phyloP scores from a whole-genome alignment of 2,113 vertebrate genomes.

The Apteryx mantelli region DNA sequence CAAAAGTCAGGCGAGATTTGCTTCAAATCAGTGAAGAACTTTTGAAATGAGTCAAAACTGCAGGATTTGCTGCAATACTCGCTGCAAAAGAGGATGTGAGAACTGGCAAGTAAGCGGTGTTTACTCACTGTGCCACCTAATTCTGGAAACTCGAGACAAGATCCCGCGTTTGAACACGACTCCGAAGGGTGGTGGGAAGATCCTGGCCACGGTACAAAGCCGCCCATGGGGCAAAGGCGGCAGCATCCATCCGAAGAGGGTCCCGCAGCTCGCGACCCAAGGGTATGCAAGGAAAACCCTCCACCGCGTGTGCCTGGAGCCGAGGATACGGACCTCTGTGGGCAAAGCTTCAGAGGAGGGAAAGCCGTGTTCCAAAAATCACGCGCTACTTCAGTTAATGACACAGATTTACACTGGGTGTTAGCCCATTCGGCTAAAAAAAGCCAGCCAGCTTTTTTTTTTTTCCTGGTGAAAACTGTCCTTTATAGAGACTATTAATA shows the following conservation, averaged over 20 bases:
- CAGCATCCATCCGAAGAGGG: not conserved
- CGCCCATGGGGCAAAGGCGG: constrained; percentile 37
- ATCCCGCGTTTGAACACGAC: constrained; percentile 40
- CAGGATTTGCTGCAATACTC: constrained; percentile 68
- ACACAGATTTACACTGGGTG: constrained; percentile 67
- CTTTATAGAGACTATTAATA: constrained; percentile 64
- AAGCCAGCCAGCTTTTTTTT: constrained; percentile 14
- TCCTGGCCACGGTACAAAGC: not conserved
- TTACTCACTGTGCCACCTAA: constrained; percentile 62
- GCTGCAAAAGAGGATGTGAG: constrained; percentile 71
- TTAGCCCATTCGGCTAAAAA: constrained; percentile 62
- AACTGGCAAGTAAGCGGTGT: constrained; percentile 54
- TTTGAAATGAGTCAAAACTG: constrained; percentile 58
- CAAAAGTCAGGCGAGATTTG: not conserved
- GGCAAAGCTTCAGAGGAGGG: not conserved
- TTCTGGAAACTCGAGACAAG: constrained; percentile 42
- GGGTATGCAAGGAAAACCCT: not conserved
- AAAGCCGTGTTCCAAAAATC: constrained; percentile 29
- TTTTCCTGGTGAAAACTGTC: constrained; percentile 57
- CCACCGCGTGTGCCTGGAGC: not conserved
- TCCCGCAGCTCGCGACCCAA: not conserved
- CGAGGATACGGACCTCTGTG: not conserved
- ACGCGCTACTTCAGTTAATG: constrained; percentile 50
- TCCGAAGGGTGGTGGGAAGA: constrained; percentile 37
- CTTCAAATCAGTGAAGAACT: constrained; percentile 33